Percentiles rank a stretch among this genome's conserved stretches.
Evolutionary conservation across 2,797 vertebrate species (phyloP).

Genomic region (Dendrocincla fuliginosa): DNA sequence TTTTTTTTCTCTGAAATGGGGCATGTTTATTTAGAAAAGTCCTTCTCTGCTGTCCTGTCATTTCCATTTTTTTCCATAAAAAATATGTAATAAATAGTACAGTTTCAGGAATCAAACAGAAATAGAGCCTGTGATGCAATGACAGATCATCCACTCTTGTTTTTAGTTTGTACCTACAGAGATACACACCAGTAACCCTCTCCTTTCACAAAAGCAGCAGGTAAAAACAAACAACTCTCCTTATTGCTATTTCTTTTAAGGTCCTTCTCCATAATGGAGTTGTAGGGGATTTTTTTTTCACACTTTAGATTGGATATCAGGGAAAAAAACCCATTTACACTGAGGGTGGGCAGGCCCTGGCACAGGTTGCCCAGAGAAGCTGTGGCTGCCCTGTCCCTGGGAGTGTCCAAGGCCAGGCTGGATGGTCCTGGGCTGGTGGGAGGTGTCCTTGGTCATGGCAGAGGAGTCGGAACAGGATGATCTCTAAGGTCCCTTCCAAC

Average conservation of each 20-base stretch:
- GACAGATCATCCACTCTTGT: not conserved
- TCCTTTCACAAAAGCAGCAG: not conserved
- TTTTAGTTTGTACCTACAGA: not conserved
- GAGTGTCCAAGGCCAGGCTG: fast-evolving
- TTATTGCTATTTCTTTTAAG: slow-evolving; percentile 37
- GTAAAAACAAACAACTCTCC: slow-evolving; percentile 19
- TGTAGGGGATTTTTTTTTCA: slow-evolving; percentile 39
- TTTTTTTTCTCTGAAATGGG: not conserved
- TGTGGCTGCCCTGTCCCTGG: not conserved
- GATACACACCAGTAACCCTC: not conserved
- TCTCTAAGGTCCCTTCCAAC: not conserved
- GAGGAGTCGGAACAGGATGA: not conserved
- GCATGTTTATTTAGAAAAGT: not conserved
- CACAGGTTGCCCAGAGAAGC: not conserved
- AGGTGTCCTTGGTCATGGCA: not conserved
- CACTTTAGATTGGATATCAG: not conserved
- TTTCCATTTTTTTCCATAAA: not conserved
- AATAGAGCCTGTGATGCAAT: not conserved
- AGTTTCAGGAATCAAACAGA: not conserved
- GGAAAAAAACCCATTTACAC: not conserved
- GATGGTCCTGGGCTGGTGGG: not conserved
- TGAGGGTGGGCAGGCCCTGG: not conserved
- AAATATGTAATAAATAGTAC: not conserved
- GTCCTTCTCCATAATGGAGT: slow-evolving; percentile 10
- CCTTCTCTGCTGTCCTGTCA: not conserved